phyloP scores from a whole-genome alignment of 2,113 vertebrate genomes.

The Chloropsis hardwickii region DNA sequence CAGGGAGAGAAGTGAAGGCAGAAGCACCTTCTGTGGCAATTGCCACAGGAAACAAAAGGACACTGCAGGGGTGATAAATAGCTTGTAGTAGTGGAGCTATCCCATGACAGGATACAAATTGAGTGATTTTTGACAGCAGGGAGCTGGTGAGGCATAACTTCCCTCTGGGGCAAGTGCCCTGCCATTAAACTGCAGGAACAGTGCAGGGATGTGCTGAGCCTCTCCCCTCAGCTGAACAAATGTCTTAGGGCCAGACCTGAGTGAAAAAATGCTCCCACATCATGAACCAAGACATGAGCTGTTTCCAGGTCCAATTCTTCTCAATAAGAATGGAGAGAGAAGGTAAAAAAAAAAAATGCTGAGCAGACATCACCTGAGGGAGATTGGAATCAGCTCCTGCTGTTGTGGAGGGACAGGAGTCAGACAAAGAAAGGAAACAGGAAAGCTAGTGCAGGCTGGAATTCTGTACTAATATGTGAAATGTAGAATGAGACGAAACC shows the following conservation, averaged over 20 bases:
- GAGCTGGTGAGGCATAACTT: background rate
- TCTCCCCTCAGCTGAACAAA: background rate
- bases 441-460: background rate
- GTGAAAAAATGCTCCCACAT: background rate
- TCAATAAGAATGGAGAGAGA: background rate
- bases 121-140: background rate
- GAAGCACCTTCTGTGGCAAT: background rate
- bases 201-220: background rate
- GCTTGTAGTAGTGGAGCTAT: background rate
- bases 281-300: background rate
- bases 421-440: background rate
- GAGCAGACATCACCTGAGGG: background rate
- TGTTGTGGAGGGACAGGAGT: background rate
- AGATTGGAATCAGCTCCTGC: background rate
- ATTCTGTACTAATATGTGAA: background rate
- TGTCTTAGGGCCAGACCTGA: background rate
- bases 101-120: background rate
- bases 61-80: background rate
- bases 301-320: background rate
- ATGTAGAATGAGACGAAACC: background rate
- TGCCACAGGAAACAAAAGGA: background rate
- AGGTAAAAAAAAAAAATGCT: background rate
- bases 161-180: background rate
- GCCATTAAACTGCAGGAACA: background rate
- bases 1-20: background rate